These are phyloP conservation scores for Drosophila mettleri DNA, from an alignment of 2,888 invertebrate genomes.

Conservation along the genomic window DNA sequence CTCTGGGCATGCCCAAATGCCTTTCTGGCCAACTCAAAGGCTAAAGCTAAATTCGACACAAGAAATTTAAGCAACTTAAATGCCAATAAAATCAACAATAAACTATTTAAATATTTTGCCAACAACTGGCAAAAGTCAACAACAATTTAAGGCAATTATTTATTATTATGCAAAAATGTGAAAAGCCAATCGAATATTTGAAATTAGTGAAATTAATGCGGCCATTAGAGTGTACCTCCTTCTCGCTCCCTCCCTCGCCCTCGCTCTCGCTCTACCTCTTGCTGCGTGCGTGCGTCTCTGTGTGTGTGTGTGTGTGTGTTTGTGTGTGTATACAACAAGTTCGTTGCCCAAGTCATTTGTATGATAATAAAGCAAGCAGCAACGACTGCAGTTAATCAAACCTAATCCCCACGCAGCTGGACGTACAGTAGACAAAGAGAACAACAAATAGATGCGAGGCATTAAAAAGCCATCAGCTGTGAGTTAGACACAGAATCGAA, in stretches of 20 bases:
- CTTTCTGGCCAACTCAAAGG: constrained; percentile 58
- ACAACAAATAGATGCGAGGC: constrained; percentile 7
- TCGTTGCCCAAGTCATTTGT: constrained; percentile 62
- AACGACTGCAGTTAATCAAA: constrained; percentile 34
- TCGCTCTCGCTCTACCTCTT: not conserved
- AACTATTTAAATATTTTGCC: constrained; percentile 37
- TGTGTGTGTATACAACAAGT: constrained; percentile 40
- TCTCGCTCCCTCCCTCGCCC: not conserved
- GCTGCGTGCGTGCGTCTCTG: not conserved
- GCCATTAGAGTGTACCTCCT: constrained; percentile 24
- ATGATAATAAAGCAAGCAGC: constrained; percentile 43
- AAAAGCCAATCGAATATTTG: constrained; percentile 40
- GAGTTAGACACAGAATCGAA: constrained; percentile 8
- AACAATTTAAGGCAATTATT: constrained; percentile 45
- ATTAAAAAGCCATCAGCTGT: constrained; percentile 40
- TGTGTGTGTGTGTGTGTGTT: constrained; percentile 2
- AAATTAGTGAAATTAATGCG: constrained; percentile 43
- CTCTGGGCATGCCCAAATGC: constrained; percentile 55
- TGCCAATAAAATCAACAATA: constrained; percentile 36
- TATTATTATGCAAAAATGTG: constrained; percentile 22
- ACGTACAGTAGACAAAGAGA: constrained; percentile 15
- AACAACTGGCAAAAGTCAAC: not conserved
- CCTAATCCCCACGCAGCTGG: constrained; percentile 27
- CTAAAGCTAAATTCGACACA: constrained; percentile 46
- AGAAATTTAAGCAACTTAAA: constrained; percentile 41